phyloP scores from a whole-genome alignment of 2,797 vertebrate species.

The Spinus olivaceus region DNA sequence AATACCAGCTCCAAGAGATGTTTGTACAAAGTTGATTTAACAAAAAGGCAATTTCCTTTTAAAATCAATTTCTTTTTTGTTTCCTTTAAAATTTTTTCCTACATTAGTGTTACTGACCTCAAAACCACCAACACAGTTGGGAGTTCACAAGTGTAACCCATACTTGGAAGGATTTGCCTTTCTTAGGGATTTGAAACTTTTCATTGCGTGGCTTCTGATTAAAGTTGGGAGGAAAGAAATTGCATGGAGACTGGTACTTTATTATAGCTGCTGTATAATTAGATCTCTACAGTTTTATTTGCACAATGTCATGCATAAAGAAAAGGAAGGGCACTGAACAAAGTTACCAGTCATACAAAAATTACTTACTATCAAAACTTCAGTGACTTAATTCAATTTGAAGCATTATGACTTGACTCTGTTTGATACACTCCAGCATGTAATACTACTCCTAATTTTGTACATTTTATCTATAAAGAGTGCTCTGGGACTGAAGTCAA shows the following conservation, averaged over 20 bases:
- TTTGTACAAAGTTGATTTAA: not conserved
- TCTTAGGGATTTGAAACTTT: not conserved
- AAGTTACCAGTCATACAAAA: not conserved
- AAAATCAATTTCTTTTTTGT: not conserved
- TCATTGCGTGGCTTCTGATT: not conserved
- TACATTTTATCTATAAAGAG: not conserved
- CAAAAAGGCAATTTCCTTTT: not conserved
- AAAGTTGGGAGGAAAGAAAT: not conserved
- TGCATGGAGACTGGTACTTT: not conserved
- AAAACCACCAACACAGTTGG: not conserved
- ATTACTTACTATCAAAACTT: not conserved
- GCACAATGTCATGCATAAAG: not conserved
- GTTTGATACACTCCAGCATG: not conserved
- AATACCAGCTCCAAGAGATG: not conserved
- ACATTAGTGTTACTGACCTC: rapidly evolving
- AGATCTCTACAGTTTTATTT: not conserved
- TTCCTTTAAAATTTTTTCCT: not conserved
- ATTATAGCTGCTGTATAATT: not conserved
- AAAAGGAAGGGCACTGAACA: not conserved
- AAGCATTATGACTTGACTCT: not conserved
- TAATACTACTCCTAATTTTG: not conserved
- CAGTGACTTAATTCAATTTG: not conserved
- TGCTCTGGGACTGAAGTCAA: not conserved
- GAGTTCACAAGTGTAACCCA: not conserved
- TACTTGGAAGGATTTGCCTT: not conserved